Conservation (phyloP, 1,140 invertebrate species). For the Psilanteris sp. region DNA sequence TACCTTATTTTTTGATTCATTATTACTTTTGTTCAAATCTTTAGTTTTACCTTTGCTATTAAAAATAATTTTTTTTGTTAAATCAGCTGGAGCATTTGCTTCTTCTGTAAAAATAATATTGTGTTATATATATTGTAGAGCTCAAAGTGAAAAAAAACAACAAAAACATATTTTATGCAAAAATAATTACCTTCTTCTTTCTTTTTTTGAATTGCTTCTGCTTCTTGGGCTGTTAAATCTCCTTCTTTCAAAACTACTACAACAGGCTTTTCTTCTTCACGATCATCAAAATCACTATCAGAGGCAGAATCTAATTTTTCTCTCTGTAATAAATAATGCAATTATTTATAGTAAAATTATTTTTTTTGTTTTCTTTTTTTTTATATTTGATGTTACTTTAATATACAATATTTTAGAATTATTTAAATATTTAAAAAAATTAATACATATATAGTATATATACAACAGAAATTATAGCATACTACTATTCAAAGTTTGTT, state of each 20-base stretch:
- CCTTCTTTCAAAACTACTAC: slow-evolving; percentile 90
- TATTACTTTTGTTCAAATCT: slow-evolving; percentile 35
- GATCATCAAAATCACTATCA: slow-evolving; percentile 82
- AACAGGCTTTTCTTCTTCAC: slow-evolving; percentile 87
- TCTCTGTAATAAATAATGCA: slow-evolving; percentile 72
- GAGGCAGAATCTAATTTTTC: slow-evolving; percentile 72
- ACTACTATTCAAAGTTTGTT: no score
- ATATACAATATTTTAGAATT: no score
- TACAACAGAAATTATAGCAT: no score
- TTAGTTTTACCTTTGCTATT: slow-evolving; percentile 66
- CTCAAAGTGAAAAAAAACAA: no score
- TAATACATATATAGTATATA: no score
- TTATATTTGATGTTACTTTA: no score
- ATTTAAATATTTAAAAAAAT: no score
- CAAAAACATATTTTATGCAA: no score
- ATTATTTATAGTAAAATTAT: no score
- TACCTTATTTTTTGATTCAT: slow-evolving; percentile 69
- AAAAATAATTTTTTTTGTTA: slow-evolving; percentile 81
- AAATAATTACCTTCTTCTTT: slow-evolving; percentile 77
- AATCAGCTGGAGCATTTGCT: slow-evolving; percentile 79
- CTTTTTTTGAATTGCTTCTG: slow-evolving; percentile 77
- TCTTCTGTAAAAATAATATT: slow-evolving; percentile 81
- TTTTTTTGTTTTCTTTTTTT: no score
- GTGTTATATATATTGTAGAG: no score
- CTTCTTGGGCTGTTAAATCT: slow-evolving; percentile 90